phyloP scores from a whole-genome alignment of 2,113 vertebrate species.

The Brachionichthys hirsutus region DNA sequence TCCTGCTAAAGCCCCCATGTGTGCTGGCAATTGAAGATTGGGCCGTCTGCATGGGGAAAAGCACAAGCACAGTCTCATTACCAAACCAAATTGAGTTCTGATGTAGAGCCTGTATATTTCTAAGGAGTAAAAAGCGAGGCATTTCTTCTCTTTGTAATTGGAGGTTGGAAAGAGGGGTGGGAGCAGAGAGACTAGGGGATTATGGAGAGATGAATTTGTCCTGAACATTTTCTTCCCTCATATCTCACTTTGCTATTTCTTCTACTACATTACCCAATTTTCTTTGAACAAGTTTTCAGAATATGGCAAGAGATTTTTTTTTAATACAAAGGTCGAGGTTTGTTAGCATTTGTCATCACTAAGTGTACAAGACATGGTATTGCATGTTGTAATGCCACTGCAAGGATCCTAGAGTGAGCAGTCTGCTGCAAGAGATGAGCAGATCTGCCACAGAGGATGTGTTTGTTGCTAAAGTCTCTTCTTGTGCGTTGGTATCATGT shows the following conservation, averaged over 20 bases:
- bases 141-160: conserved; percentile 79
- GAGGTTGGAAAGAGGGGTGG: conserved; percentile 69
- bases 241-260: conserved; percentile 61
- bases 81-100: conserved; percentile 80
- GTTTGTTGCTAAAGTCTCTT: conserved; percentile 14
- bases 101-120: conserved; percentile 77
- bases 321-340: conserved; percentile 27
- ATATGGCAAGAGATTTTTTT: conserved; percentile 30
- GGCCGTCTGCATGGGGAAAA: conserved; percentile 79
- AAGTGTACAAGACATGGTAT: conserved; percentile 19
- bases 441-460: conserved; percentile 21
- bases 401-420: conserved; percentile 24
- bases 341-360: conserved; percentile 25
- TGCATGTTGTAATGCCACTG: conserved; percentile 22
- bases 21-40: conserved; percentile 75
- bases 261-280: conserved; percentile 40
- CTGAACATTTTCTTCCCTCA: conserved; percentile 67
- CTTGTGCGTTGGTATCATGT: conserved; percentile 39
- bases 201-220: conserved; percentile 73
- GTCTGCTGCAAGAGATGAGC: conserved; percentile 25
- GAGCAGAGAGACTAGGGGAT: conserved; percentile 69
- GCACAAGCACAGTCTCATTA: conserved; percentile 80
- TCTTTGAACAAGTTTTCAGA: conserved; percentile 37
- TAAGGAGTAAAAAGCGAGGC: conserved; percentile 66
- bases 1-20: conserved; percentile 67